A percentile compares a stretch with the other conserved stretches of the same genome.
phyloP scores from a whole-genome alignment of 2,113 vertebrate genomes.

The Hyaena hyaena region DNA sequence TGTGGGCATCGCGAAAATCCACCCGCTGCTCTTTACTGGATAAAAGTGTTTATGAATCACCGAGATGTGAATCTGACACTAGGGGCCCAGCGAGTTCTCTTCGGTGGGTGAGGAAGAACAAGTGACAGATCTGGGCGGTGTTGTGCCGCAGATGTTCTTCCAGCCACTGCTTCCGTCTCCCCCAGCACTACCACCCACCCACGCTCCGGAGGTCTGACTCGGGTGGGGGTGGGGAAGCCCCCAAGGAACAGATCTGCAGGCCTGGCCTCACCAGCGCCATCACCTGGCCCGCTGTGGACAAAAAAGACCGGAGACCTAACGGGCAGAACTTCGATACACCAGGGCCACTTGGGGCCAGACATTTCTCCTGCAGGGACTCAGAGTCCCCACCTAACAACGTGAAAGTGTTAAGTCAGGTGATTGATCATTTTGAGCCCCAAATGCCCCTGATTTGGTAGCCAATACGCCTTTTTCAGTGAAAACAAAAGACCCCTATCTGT shows the following conservation, averaged over 20 bases:
- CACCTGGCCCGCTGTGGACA: background rate
- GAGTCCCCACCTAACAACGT: background rate
- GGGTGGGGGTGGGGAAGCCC: background rate
- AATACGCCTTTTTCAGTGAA: background rate
- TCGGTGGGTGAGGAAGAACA: background rate
- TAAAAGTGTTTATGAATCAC: background rate
- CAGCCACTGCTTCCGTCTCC: background rate
- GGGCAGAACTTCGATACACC: too few relatives aligned
- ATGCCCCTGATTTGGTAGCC: background rate
- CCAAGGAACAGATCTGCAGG: background rate
- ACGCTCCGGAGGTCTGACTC: background rate
- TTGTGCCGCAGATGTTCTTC: background rate
- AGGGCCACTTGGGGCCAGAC: background rate
- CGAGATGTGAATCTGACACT: fast-evolving
- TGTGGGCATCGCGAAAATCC: background rate
- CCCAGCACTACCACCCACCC: background rate
- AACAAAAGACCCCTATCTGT: background rate
- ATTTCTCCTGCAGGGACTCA: background rate
- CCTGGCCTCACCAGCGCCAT: background rate
- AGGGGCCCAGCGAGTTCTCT: fast-evolving
- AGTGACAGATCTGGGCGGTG: background rate
- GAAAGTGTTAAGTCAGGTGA: background rate
- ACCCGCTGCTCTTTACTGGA: background rate
- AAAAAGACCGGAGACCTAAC: background rate
- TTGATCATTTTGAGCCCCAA: background rate